A percentile compares a stretch with the other conserved stretches of the same genome.
These are phyloP conservation scores for Chromobotia macracanthus DNA, from an alignment of 2,797 vertebrate species.

Conservation along the genomic window DNA sequence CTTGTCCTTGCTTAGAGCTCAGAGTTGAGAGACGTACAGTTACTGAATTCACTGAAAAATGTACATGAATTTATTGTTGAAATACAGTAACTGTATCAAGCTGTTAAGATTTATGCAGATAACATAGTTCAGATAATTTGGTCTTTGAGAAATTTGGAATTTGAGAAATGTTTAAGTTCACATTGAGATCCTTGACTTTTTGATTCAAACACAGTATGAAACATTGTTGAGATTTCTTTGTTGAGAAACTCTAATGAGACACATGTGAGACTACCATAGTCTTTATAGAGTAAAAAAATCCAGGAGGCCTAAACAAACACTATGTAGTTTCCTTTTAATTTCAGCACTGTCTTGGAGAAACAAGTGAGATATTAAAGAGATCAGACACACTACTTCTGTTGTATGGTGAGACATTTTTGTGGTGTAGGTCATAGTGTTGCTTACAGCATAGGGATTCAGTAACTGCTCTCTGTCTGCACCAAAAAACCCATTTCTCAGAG, in stretches of 20 bases:
- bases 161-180: background rate
- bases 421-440: background rate
- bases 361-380: background rate
- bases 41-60: too few species aligned
- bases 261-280: too few species aligned
- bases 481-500: background rate
- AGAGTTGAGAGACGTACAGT: background rate
- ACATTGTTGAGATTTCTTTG: too few species aligned
- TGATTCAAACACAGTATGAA: too few species aligned
- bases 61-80: too few species aligned
- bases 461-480: background rate
- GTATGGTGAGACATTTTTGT: background rate
- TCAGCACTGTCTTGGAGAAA: background rate
- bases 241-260: too few species aligned
- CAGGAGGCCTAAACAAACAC: too few species aligned
- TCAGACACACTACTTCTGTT: background rate
- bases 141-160: background rate
- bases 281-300: too few species aligned
- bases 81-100: too few species aligned
- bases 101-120: too few species aligned
- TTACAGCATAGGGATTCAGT: background rate
- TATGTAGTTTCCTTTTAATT: background rate
- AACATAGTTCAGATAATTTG: background rate
- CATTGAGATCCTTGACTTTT: too few species aligned
- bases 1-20: background rate